Evolutionary conservation across 2,888 invertebrate species (phyloP), one percentile per base, ranked within the genome.

Genomic region (Troides aeacus): DNA sequence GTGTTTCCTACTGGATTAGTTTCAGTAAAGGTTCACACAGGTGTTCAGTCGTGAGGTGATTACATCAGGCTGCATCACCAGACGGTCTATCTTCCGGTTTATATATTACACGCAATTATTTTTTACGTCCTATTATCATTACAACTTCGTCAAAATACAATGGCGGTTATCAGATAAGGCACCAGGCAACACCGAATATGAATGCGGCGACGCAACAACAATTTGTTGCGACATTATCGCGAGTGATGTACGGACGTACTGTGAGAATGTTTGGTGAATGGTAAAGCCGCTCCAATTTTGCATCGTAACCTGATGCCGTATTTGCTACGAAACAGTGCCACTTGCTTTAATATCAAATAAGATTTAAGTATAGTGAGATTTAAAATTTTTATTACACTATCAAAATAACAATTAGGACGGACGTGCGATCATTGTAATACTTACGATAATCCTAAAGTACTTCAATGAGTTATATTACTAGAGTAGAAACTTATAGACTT

Each of bases 231-330:
- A 61, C 61, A 17, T 36, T 66, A 66, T 66, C 66, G 21, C 36
- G 8, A 15, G 24, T 63, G 59, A 62, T 63, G 46, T 58, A 58
- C 58, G 68, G 17, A 12, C 30, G 30, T 8, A 50, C n/a, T 63
- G 62, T 63, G 68, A 58, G 58, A 68, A 68, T 66, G n/a, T 53
- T 18, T 21, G 30, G 61, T 61, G 66, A 66, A 61, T 39, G 42
- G 63, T 61, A 23, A 50, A 64, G 17, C 64, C 53, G 50, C 18
- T 63, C 36, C 30, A 57, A 53, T 18, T 58, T 64, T 64, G 21
- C 15, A 58, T 23, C 42, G 30, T 56, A 63, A 63, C 30, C 30
- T 30, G n/a, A 23, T 42, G 57, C 21, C 36, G 0, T 21, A 64
- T 64, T 64, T 57, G 18, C 21, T 46, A 50, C 1, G 18, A 12